Base-by-base conservation (phyloP, 2,113 vertebrate genomes). In the Fregetta grallaria region DNA sequence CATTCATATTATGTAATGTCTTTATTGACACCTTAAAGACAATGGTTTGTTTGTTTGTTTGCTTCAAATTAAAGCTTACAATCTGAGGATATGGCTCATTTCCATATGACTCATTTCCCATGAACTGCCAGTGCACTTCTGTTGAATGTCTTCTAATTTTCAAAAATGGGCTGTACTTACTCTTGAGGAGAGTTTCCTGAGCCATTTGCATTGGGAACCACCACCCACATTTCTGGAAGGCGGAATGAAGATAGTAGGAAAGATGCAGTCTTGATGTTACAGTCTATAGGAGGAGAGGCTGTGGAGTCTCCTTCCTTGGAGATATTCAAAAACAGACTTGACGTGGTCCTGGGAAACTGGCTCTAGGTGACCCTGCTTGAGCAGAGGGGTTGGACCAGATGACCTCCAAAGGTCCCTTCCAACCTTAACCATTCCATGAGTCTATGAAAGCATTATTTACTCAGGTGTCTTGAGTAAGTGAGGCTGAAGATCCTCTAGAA, bases 311-410 rank as follows among this genome's bases (percentile, higher is more conserved):
- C 34, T 23, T 86, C 22, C 66, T 68, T 55, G 20, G 15, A 61
- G 21, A 44, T 38, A 16, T 3, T 49, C 12, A 75, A 67, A 81
- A 59, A 0, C 8, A 47, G 11, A 12, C 23, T 42, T 3, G 1
- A 3, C 3, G 2, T 19, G 6, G 26, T 74, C 10, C 9, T 62
- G 38, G 42, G 23, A 17, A 85, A 23, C 16, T 1, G 10, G 13
- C 25, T 71, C 1, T 11, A 45, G 13, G 8, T 71, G 38, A 29
- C 25, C 16, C 7, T 74, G 4, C 23, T 71, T 83, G 38, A 22
- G 1, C 17, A 74, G 26, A 7, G 4, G 7, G 8, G 3, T 45
- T 77, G 45, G 22, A 78, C 20, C 25, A 45, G 13, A 8, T 70
- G 22, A 68, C 30, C 2, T 49, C 20, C 27, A 16, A 19, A 61